Base-by-base conservation (phyloP, 2,113 vertebrate genomes). In the Hypomesus transpacificus region DNA sequence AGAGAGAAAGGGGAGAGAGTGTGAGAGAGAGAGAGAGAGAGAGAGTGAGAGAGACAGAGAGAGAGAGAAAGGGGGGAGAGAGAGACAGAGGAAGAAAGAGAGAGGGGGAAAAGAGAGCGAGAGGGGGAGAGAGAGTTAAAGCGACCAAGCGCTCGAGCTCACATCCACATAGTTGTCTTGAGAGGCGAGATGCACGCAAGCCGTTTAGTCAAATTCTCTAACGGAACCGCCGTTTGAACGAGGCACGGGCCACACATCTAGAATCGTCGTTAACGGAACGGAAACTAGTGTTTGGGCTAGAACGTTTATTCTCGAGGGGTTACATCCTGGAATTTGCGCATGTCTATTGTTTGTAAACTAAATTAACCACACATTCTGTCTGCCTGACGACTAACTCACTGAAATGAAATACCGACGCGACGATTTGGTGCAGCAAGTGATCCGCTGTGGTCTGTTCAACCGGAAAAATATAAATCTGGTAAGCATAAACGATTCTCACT, bases 331-430 rank as follows among this genome's bases (percentile, higher is more conserved):
- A 9, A 63, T 1, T 69, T 77, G 31, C 21, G 59, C 31, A 71
- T 52, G 75, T 54, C 53, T 54, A 18, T 63, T 70, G 81, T 85
- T 87, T 85, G 76, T 78, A 84, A 87, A 86, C 57, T 82, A 74
- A 71, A 73, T 2, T n/a, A 82, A 75, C 18, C 67, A 79, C 21
- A 70, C 70, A 22, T 70, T 82, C 76, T 1, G 75, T 52, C 20
- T 75, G 80, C 63, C 39, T 46, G 75, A 81, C 82, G 80, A 76
- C 81, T 83, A 56, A 64, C 66, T 39, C 66, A 5, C 76, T 31
- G 70, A 75, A 75, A 87, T 86, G 89, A 87, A 66, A 84, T 73
- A 74, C 81, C 56, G 54, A 62, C 14, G 52, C 53, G 62, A 3
- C 31, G 63, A 18, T 51, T 52, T 11, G 71, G 69, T 54, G 18